Evolutionary conservation across 2,113 vertebrate species (phyloP).

Genomic region (Marmota flaviventris): DNA sequence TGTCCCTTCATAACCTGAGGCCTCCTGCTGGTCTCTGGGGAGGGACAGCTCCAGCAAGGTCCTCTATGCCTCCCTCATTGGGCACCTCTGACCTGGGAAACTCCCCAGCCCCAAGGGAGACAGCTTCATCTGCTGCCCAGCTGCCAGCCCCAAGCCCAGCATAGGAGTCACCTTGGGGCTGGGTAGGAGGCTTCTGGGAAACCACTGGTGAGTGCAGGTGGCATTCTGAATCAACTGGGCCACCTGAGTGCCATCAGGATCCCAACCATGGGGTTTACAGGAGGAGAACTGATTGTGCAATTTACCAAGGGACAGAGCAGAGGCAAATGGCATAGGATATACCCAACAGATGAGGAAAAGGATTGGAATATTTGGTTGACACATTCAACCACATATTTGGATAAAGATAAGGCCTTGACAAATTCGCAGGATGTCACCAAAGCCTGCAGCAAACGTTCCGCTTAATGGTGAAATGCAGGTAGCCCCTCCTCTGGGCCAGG

Average conservation of each 20-base stretch:
- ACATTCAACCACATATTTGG: background rate
- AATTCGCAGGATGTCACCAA: background rate
- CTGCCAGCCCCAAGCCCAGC: background rate
- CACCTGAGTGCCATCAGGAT: no score
- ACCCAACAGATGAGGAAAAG: background rate
- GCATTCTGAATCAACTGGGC: no score
- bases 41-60: background rate
- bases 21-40: background rate
- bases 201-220: background rate
- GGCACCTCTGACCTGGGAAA: background rate
- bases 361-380: background rate
- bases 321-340: accelerated
- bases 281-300: background rate
- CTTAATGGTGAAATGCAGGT: background rate
- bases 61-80: background rate
- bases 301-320: background rate
- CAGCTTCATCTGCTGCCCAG: background rate
- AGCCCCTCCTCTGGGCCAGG: background rate
- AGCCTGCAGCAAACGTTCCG: background rate
- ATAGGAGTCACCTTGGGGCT: no score
- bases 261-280: background rate
- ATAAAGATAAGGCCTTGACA: background rate
- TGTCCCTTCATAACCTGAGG: background rate
- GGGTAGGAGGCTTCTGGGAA: background rate
- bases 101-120: background rate